phyloP scores from a whole-genome alignment of 1,140 invertebrate species.

The Lordiphosa mommai region DNA sequence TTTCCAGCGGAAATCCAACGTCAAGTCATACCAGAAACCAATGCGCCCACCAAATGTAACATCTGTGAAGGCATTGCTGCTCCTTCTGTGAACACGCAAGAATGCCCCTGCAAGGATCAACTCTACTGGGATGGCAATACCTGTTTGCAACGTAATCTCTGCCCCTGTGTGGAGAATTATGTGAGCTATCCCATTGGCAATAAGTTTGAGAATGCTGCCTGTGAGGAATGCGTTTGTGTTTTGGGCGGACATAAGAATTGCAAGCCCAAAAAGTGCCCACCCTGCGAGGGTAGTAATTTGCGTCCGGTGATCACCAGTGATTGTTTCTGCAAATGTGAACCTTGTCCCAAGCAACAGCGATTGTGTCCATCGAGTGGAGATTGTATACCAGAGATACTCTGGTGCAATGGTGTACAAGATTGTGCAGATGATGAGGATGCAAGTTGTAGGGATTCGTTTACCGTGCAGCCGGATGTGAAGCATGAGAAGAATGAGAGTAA shows the following conservation, averaged over 20 bases:
- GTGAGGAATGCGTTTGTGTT: conserved; percentile 88
- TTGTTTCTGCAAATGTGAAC: conserved; percentile 88
- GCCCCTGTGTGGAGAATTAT: conserved; percentile 87
- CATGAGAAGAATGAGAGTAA: conserved; percentile 54
- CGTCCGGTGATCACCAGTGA: conserved; percentile 72
- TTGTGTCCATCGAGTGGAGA: conserved; percentile 88
- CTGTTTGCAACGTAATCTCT: conserved; percentile 86
- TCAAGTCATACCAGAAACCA: conserved; percentile 23
- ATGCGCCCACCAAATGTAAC: conserved; percentile 51
- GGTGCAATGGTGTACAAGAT: conserved; percentile 91
- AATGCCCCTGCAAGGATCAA: conserved; percentile 80
- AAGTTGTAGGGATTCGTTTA: conserved; percentile 82
- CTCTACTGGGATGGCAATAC: conserved; percentile 86
- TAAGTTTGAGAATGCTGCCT: conserved; percentile 85
- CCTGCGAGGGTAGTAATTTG: conserved; percentile 82
- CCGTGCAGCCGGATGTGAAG: conserved; percentile 34
- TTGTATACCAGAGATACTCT: conserved; percentile 86
- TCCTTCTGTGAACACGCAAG: neutral
- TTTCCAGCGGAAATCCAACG: conserved; percentile 49
- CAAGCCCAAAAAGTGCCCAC: conserved; percentile 84
- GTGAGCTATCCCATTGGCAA: conserved; percentile 86
- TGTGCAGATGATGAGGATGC: conserved; percentile 90
- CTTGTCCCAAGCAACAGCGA: conserved; percentile 83
- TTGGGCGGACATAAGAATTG: conserved; percentile 86
- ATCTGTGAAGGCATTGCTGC: conserved; percentile 51